Evolutionary conservation across 2,888 invertebrate genomes (phyloP).

Genomic region (Epirrhoe alternata): DNA sequence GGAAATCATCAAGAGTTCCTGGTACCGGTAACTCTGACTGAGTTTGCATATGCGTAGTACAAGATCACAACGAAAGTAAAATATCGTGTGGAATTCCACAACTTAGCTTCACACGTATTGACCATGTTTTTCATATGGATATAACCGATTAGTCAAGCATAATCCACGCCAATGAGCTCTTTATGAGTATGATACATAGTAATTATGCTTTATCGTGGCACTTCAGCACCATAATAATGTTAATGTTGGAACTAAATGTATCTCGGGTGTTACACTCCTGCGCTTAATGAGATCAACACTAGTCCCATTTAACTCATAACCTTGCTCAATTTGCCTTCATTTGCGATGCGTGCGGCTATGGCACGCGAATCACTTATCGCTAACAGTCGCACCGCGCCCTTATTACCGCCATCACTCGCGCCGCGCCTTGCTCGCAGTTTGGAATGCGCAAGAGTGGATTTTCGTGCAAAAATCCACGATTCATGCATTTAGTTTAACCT

Average conservation of each 20-base stretch:
- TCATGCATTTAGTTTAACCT: constrained; percentile 38
- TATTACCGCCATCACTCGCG: constrained; percentile 31
- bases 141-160: too few relatives aligned
- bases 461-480: constrained; percentile 73
- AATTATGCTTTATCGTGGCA: background rate
- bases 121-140: too few relatives aligned
- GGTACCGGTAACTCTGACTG: too few relatives aligned
- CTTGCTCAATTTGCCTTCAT: constrained; percentile 12
- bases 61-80: too few relatives aligned
- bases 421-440: constrained; percentile 38
- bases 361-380: constrained; percentile 21
- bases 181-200: too few relatives aligned
- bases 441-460: constrained; percentile 57
- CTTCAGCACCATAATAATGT: background rate
- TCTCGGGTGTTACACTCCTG: background rate
- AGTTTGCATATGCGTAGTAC: too few relatives aligned
- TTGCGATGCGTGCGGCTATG: constrained; percentile 16
- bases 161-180: too few relatives aligned
- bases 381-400: constrained; percentile 23
- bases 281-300: constrained; percentile 6
- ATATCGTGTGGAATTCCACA: too few relatives aligned
- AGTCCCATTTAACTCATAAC: constrained; percentile 10
- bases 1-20: too few relatives aligned
- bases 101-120: too few relatives aligned
- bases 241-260: background rate